Conservation (phyloP, 2,113 vertebrate genomes). For the Trogon surrucura region DNA sequence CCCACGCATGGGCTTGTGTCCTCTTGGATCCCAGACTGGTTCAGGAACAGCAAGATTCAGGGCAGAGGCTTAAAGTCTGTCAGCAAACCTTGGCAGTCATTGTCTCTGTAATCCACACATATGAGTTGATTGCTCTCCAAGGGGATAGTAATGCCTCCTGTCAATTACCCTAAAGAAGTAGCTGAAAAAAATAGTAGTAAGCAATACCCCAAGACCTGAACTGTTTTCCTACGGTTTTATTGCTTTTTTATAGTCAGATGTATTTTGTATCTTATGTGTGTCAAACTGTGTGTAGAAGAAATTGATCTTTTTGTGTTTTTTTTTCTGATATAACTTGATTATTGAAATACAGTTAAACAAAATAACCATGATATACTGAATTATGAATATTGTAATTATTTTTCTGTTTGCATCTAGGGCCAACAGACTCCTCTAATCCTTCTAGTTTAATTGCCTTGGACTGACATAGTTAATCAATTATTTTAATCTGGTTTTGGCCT, state of each 20-base stretch:
- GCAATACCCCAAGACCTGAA: background rate
- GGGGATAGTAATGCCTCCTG: background rate
- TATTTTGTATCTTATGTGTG: background rate
- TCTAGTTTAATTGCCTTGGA: background rate
- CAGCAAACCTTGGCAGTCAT: background rate
- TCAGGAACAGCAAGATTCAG: background rate
- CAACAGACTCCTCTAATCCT: background rate
- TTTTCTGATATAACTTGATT: background rate
- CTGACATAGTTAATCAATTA: background rate
- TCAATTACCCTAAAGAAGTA: background rate
- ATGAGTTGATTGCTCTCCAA: background rate
- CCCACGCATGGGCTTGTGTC: fast-evolving
- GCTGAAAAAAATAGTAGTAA: background rate
- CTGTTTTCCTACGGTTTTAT: background rate
- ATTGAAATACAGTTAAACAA: background rate
- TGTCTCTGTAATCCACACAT: background rate
- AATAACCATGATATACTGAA: background rate
- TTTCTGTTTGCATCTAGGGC: background rate
- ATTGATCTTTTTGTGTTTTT: background rate
- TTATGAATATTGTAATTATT: background rate
- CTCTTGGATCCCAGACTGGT: background rate
- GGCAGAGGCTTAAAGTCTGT: background rate
- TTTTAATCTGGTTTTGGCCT: background rate
- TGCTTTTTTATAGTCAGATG: background rate
- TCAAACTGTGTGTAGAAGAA: background rate